Conservation (phyloP, 1,140 invertebrate species). For the Cherax quadricarinatus region DNA sequence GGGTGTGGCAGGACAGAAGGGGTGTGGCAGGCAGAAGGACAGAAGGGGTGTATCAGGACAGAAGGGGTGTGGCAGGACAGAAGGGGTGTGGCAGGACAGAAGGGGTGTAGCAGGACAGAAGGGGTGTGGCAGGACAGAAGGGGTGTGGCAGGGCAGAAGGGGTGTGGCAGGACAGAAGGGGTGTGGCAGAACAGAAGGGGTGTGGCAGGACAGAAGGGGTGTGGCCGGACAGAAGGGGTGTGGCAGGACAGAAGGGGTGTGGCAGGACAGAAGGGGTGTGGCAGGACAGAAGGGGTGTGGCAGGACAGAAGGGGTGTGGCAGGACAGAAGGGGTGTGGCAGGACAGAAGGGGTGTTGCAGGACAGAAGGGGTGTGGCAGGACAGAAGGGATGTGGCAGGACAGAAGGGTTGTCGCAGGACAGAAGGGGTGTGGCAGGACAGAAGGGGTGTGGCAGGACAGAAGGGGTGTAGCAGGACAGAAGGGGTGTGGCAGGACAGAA, state of each 20-base stretch:
- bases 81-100: too few species aligned
- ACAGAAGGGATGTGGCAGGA: not conserved
- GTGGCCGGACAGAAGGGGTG: not conserved
- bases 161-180: not conserved
- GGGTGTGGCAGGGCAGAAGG: not conserved
- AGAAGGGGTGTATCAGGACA: too few species aligned
- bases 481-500: not conserved
- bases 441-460: too few species aligned
- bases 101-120: not conserved
- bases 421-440: not conserved
- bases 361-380: not conserved
- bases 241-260: not conserved
- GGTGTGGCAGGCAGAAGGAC: too few species aligned
- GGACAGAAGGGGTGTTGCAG: not conserved
- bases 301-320: not conserved
- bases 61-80: not conserved
- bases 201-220: not conserved
- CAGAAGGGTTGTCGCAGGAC: too few species aligned
- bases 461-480: not conserved
- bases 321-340: not conserved
- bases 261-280: not conserved
- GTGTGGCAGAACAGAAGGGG: not conserved
- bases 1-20: too few species aligned
- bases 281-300: too few species aligned
- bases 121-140: not conserved